These are phyloP conservation scores for Silurus meridionalis DNA, from an alignment of 2,113 vertebrate genomes.

Conservation along the genomic window DNA sequence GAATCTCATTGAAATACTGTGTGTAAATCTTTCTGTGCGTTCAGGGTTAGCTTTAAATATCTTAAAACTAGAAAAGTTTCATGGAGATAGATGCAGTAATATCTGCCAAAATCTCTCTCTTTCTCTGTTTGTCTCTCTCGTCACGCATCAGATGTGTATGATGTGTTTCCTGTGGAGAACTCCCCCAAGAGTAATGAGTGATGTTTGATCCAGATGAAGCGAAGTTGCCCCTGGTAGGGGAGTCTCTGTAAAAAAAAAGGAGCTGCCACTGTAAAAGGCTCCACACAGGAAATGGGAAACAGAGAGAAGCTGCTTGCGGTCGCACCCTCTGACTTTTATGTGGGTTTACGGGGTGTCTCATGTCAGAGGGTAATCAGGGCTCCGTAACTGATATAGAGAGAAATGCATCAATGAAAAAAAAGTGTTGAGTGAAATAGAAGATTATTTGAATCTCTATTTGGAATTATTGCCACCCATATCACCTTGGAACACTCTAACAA, in stretches of 20 bases:
- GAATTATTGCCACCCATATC: not conserved
- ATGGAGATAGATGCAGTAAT: not conserved
- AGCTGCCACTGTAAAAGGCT: conserved; percentile 23
- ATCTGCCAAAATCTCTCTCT: not conserved
- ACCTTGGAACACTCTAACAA: not conserved
- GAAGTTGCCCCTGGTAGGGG: conserved; percentile 19
- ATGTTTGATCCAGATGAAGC: conserved; percentile 35
- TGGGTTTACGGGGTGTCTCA: conserved; percentile 25
- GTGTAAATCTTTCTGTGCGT: not conserved
- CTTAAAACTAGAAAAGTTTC: not conserved
- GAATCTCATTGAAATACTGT: not conserved
- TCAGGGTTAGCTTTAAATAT: not conserved
- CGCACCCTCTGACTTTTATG: conserved; percentile 21
- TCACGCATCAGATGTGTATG: not conserved
- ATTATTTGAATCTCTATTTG: not conserved
- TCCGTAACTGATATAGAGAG: conserved; percentile 9
- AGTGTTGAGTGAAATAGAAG: not conserved
- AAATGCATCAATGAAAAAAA: not conserved
- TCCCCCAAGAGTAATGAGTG: not conserved
- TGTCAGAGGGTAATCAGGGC: not conserved
- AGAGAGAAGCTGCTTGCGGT: conserved; percentile 7
- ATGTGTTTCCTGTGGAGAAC: not conserved
- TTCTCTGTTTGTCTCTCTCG: not conserved
- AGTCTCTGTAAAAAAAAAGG: conserved; percentile 21
- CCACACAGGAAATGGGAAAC: conserved; percentile 35